Conservation (phyloP, 2,888 invertebrate genomes). For the Urechis unicinctus region DNA sequence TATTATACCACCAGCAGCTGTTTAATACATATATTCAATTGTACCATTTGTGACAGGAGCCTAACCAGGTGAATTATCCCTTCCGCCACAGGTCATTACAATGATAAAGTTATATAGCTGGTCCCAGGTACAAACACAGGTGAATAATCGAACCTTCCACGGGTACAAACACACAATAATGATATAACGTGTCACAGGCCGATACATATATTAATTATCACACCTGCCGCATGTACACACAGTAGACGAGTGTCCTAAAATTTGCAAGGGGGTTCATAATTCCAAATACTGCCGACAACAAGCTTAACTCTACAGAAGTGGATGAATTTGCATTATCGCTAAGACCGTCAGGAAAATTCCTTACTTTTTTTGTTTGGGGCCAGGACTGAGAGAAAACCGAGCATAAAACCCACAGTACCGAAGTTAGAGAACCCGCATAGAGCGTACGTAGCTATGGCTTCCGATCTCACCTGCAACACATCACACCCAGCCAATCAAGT, state of each 20-base stretch:
- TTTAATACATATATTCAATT: too few relatives aligned
- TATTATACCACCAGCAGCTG: too few relatives aligned
- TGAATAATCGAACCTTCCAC: too few relatives aligned
- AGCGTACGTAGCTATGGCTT: conserved; percentile 18
- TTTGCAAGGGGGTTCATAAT: neutral
- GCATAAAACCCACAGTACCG: conserved; percentile 19
- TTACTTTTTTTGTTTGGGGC: conserved; percentile 16
- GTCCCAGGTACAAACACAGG: too few relatives aligned
- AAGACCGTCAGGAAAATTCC: neutral
- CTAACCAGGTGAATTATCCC: too few relatives aligned
- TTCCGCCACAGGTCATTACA: too few relatives aligned
- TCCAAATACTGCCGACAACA: too few relatives aligned
- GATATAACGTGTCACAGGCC: too few relatives aligned
- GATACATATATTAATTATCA: too few relatives aligned
- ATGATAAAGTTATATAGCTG: too few relatives aligned
- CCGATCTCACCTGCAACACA: conserved; percentile 12
- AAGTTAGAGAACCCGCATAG: conserved; percentile 24
- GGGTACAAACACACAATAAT: too few relatives aligned
- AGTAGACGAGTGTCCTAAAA: neutral
- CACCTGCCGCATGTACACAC: neutral
- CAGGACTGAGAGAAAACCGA: conserved; percentile 19
- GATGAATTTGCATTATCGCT: neutral
- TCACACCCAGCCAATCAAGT: neutral
- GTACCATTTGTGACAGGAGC: too few relatives aligned
- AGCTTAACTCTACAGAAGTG: neutral